Percentiles rank a stretch among this genome's conserved stretches.
Evolutionary conservation across 2,113 vertebrate genomes (phyloP).

Genomic region (Nycticebus coucang): DNA sequence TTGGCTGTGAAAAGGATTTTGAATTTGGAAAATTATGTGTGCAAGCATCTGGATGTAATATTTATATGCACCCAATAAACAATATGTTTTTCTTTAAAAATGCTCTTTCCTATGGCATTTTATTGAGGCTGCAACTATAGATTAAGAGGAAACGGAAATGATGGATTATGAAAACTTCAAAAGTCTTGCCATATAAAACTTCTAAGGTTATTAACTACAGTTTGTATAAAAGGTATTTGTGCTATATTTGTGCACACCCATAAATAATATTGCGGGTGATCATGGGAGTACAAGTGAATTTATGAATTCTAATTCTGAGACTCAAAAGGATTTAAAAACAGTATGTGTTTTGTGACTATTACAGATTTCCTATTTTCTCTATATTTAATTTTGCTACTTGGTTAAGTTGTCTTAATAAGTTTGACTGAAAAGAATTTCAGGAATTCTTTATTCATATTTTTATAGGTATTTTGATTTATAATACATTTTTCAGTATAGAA

Average conservation of each 20-base stretch:
- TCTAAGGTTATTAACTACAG: neutral
- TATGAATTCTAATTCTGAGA: neutral
- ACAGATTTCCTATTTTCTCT: neutral
- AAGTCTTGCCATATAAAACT: neutral
- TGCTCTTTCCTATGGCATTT: neutral
- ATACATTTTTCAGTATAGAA: neutral
- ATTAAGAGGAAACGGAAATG: neutral
- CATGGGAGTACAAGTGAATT: neutral
- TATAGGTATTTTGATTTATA: neutral
- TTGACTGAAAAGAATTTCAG: neutral
- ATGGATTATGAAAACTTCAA: neutral
- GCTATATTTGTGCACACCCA: neutral
- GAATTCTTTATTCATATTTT: constrained; percentile 2
- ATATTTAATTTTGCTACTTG: neutral
- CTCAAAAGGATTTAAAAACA: neutral
- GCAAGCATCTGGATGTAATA: neutral
- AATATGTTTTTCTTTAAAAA: constrained; percentile 62
- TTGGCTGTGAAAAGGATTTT: neutral
- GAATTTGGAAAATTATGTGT: constrained; percentile 49
- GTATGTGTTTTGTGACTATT: constrained; percentile 34
- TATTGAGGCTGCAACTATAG: neutral
- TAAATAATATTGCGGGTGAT: neutral
- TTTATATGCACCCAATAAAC: neutral
- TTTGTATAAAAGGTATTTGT: neutral
- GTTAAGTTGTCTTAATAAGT: neutral